phyloP scores from a whole-genome alignment of 2,113 vertebrate species.

The Scatophagus argus region DNA sequence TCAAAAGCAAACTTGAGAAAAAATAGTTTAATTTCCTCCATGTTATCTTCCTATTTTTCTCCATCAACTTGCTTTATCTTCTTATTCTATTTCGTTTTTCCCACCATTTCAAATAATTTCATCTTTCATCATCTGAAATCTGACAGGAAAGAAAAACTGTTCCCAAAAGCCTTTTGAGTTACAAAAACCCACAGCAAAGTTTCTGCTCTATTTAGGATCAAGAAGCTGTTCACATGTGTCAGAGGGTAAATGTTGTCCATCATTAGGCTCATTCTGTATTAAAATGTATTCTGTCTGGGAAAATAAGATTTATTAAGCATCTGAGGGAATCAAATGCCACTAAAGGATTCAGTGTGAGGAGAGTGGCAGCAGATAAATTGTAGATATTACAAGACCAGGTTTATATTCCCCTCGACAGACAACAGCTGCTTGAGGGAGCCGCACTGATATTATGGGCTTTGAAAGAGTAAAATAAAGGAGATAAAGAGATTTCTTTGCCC shows the following conservation, averaged over 20 bases:
- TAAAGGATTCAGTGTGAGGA: not conserved
- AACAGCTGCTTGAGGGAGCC: constrained; percentile 21
- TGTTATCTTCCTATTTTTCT: too few species aligned
- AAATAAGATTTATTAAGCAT: constrained; percentile 29
- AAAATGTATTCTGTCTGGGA: constrained; percentile 7
- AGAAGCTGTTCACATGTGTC: constrained; percentile 7
- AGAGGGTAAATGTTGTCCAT: constrained; percentile 4
- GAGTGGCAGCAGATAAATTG: constrained; percentile 11
- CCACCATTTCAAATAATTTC: not conserved
- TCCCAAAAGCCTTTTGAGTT: too few species aligned
- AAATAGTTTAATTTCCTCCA: not conserved
- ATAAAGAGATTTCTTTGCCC: constrained; percentile 27
- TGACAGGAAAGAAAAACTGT: too few species aligned
- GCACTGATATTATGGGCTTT: constrained; percentile 5
- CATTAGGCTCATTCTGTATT: not conserved
- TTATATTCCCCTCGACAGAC: constrained; percentile 15
- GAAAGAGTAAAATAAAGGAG: constrained; percentile 27
- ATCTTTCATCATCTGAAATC: too few species aligned
- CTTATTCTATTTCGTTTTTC: not conserved
- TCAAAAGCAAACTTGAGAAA: not conserved
- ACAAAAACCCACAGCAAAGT: not conserved
- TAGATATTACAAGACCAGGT: constrained; percentile 1
- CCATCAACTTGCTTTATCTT: not conserved
- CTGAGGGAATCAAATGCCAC: not conserved
- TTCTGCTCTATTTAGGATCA: not conserved